phyloP scores from a whole-genome alignment of 2,797 vertebrate species.

The Bradypodion pumilum region DNA sequence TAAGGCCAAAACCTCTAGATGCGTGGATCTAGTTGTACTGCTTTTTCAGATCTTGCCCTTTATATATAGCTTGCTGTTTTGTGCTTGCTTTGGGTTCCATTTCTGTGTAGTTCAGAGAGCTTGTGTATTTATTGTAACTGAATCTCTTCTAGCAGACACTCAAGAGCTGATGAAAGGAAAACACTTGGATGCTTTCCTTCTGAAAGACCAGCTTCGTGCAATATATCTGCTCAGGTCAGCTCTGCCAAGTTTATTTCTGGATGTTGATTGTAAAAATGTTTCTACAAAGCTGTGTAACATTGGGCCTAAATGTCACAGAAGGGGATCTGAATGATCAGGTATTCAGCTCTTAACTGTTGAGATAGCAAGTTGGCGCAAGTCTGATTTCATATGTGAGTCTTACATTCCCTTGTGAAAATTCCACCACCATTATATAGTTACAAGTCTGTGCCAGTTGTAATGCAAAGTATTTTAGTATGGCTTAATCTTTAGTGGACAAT shows the following conservation, averaged over 20 bases:
- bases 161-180: constrained; percentile 21
- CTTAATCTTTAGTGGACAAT: too few relatives aligned
- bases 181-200: not conserved
- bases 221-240: constrained; percentile 21
- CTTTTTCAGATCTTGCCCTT: not conserved
- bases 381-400: not conserved
- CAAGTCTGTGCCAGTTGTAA: too few relatives aligned
- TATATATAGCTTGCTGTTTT: not conserved
- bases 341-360: not conserved
- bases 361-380: not conserved
- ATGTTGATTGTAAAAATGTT: constrained; percentile 38
- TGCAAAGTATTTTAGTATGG: too few relatives aligned
- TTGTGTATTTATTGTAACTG: not conserved
- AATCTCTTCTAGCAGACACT: constrained; percentile 14
- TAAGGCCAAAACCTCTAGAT: not conserved
- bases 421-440: too few relatives aligned
- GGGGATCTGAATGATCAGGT: constrained; percentile 13
- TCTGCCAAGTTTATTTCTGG: constrained; percentile 64
- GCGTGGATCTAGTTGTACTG: not conserved
- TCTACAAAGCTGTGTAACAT: constrained; percentile 33
- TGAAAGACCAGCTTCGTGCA: constrained; percentile 37
- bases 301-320: constrained; percentile 59
- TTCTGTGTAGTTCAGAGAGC: not conserved
- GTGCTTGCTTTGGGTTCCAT: constrained; percentile 11
- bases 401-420: too few relatives aligned